phyloP scores from a whole-genome alignment of 2,888 invertebrate genomes.

The Eumerus sabulonum region DNA sequence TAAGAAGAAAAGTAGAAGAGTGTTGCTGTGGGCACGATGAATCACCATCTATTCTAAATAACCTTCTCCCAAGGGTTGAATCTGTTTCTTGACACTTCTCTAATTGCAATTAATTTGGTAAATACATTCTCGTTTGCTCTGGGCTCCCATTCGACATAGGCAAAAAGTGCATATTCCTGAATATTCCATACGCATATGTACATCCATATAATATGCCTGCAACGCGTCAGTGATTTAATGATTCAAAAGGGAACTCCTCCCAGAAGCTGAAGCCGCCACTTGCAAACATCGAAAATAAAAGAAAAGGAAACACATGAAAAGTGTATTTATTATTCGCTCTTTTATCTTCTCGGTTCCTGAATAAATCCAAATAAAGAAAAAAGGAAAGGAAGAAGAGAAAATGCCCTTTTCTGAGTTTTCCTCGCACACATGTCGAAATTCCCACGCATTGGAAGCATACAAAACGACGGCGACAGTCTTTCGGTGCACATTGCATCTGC shows the following conservation, averaged over 20 bases:
- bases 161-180: constrained; percentile 20
- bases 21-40: too few species aligned
- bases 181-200: too few species aligned
- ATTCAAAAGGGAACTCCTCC: constrained; percentile 50
- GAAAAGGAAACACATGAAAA: constrained; percentile 51
- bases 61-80: not conserved
- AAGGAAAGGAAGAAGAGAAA: constrained; percentile 52
- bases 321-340: constrained; percentile 32
- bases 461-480: constrained; percentile 39
- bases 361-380: constrained; percentile 48
- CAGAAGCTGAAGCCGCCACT: constrained; percentile 36
- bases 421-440: constrained; percentile 69
- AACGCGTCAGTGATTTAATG: constrained; percentile 60
- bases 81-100: constrained; percentile 27
- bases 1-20: too few species aligned
- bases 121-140: too few species aligned
- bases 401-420: constrained; percentile 62
- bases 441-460: constrained; percentile 55
- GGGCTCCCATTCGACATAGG: constrained; percentile 19
- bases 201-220: constrained; percentile 24
- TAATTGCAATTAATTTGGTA: constrained; percentile 40
- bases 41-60: constrained; percentile 1
- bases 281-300: constrained; percentile 46
- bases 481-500: constrained; percentile 67
- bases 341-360: constrained; percentile 7